Evolutionary conservation across 2,888 invertebrate species (phyloP).

Genomic region (Amiota communis): DNA sequence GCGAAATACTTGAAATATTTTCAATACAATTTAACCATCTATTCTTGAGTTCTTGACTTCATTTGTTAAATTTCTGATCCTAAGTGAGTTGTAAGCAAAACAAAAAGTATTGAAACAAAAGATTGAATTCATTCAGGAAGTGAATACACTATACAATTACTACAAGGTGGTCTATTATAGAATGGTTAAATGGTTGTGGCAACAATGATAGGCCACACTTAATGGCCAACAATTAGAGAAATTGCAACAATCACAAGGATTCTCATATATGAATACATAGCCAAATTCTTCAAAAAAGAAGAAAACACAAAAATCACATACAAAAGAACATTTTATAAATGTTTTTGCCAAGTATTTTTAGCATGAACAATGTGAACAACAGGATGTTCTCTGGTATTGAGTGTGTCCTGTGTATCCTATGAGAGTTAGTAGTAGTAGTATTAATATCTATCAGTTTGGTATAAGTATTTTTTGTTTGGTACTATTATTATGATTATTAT

Average conservation of each 20-base stretch:
- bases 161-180: constrained; percentile 14
- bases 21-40: neutral
- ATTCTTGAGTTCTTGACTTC: constrained; percentile 10
- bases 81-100: neutral
- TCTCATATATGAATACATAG: neutral
- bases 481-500: constrained; percentile 45
- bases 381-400: constrained; percentile 2
- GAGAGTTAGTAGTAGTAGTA: too few species aligned
- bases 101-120: neutral
- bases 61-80: neutral
- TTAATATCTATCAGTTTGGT: too few species aligned
- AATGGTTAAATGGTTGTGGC: neutral
- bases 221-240: constrained; percentile 20
- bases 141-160: neutral
- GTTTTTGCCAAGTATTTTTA: too few species aligned
- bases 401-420: neutral
- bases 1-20: too few species aligned
- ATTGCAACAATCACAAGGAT: neutral
- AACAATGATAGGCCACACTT: constrained; percentile 7
- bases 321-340: neutral
- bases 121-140: neutral
- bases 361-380: constrained; percentile 2
- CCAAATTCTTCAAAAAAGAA: neutral
- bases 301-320: neutral
- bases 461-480: neutral